phyloP scores from a whole-genome alignment of 2,113 vertebrate species.

The Eolophus roseicapilla region DNA sequence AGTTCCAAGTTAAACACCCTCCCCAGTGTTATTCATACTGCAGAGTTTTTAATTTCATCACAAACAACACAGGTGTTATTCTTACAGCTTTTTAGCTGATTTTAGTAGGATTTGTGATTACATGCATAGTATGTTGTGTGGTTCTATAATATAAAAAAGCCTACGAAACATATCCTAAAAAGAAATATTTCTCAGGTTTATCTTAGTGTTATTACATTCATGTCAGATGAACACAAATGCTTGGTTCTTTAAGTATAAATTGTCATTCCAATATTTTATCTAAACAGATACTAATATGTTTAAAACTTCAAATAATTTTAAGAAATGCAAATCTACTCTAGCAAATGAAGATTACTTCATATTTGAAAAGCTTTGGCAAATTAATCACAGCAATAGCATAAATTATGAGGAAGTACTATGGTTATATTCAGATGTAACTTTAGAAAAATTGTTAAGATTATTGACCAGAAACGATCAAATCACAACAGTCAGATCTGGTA shows the following conservation, averaged over 20 bases:
- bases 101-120: not conserved
- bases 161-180: not conserved
- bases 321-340: not conserved
- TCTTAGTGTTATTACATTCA: not conserved
- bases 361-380: conserved; percentile 1
- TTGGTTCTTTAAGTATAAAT: not conserved
- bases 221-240: not conserved
- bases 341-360: not conserved
- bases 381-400: not conserved
- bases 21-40: not conserved
- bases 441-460: not conserved
- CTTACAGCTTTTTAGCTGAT: not conserved
- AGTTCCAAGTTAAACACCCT: not conserved
- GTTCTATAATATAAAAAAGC: not conserved
- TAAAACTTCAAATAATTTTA: not conserved
- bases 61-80: not conserved
- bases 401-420: not conserved
- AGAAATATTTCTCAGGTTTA: not conserved
- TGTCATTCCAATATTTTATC: not conserved
- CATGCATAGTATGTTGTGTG: not conserved
- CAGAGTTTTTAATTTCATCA: not conserved
- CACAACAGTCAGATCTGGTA: not conserved
- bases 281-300: not conserved
- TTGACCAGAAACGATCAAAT: not conserved
- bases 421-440: not conserved